Evolutionary conservation across 2,113 vertebrate species (phyloP).

Genomic region (Cheilinus undulatus): DNA sequence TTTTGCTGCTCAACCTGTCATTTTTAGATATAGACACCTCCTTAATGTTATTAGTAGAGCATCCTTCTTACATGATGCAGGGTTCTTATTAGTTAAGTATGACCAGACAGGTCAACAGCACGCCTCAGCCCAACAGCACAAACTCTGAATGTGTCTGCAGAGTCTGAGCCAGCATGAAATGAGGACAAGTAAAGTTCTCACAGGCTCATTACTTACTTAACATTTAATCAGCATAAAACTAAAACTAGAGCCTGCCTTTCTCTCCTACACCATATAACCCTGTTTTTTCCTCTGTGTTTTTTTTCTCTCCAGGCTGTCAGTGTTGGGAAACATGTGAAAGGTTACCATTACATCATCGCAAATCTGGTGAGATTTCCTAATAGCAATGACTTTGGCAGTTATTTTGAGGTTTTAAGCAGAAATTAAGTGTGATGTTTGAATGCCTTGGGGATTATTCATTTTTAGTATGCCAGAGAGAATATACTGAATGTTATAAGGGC

Average conservation of each 20-base stretch:
- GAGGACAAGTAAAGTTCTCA: not conserved
- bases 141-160: slow-evolving; percentile 9
- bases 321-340: slow-evolving; percentile 96
- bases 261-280: not conserved
- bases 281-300: slow-evolving; percentile 4
- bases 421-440: not conserved
- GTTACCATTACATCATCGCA: slow-evolving; percentile 97
- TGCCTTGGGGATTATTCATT: not conserved
- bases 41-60: not conserved
- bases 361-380: slow-evolving; percentile 90
- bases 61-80: not conserved
- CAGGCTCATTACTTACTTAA: not conserved
- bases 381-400: not conserved
- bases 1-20: not conserved
- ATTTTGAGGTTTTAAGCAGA: not conserved
- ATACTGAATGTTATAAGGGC: not conserved
- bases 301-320: slow-evolving; percentile 88
- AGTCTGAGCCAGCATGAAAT: not conserved
- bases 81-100: not conserved
- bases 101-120: not conserved
- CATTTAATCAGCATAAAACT: slow-evolving; percentile 35
- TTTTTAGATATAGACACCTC: not conserved
- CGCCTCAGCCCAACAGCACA: not conserved
- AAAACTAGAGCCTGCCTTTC: not conserved
- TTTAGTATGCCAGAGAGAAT: not conserved